phyloP scores from a whole-genome alignment of 2,888 invertebrate species.

The Perdita meconis region DNA sequence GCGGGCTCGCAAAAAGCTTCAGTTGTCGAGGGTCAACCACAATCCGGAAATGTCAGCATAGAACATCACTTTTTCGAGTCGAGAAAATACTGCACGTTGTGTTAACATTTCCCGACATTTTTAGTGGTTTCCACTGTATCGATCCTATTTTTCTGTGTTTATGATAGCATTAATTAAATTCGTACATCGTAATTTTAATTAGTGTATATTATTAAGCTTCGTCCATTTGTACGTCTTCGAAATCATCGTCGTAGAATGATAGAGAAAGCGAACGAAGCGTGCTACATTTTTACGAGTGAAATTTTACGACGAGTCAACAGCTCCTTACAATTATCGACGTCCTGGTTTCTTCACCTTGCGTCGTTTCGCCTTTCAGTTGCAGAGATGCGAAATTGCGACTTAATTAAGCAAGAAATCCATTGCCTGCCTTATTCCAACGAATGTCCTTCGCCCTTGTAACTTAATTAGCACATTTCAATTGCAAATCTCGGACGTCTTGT shows the following conservation, averaged over 20 bases:
- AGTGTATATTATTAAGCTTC: too few relatives aligned
- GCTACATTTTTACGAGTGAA: constrained; percentile 22
- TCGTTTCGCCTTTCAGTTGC: constrained; percentile 36
- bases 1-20: constrained; percentile 57
- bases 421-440: constrained; percentile 17
- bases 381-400: constrained; percentile 41
- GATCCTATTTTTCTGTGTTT: background rate
- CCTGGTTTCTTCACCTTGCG: constrained; percentile 4
- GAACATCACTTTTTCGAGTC: constrained; percentile 35
- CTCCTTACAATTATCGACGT: background rate
- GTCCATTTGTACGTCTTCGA: background rate
- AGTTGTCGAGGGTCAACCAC: constrained; percentile 50
- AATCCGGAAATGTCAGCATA: constrained; percentile 53
- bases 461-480: constrained; percentile 45
- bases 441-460: constrained; percentile 15
- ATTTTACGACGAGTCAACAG: constrained; percentile 14
- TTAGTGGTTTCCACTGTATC: background rate
- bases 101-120: constrained; percentile 28
- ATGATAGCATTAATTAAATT: background rate
- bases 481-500: constrained; percentile 30
- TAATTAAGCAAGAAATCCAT: constrained; percentile 55
- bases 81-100: constrained; percentile 26
- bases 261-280: background rate
- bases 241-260: background rate
- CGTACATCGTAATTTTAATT: background rate